Conservation (phyloP, 2,797 vertebrate genomes). For the Enteromius afrohamiltoni region DNA sequence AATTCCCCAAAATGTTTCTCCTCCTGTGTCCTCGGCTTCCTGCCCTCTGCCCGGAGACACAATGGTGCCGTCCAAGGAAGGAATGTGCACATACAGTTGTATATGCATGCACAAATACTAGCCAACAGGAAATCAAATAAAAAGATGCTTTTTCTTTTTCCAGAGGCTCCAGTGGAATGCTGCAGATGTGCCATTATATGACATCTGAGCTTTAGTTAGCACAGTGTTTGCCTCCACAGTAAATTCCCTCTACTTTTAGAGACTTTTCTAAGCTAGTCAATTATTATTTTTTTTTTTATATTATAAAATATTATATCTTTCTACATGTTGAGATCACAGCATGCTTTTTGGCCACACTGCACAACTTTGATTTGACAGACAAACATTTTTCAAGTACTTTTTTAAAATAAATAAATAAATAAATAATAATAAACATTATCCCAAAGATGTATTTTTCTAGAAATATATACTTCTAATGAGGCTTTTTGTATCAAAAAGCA, state of each 20-base stretch:
- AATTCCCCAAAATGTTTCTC: constrained; percentile 38
- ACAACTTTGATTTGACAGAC: background rate
- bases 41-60: constrained; percentile 42
- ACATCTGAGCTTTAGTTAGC: background rate
- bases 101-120: constrained; percentile 1
- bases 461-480: background rate
- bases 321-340: background rate
- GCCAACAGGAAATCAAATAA: constrained; percentile 39
- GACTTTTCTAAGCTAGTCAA: background rate
- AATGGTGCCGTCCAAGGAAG: constrained; percentile 43
- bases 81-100: background rate
- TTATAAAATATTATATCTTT: no score
- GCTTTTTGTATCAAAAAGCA: background rate
- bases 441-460: background rate
- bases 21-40: constrained; percentile 40
- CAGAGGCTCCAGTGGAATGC: constrained; percentile 17
- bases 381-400: background rate
- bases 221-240: background rate
- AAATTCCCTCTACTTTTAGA: background rate
- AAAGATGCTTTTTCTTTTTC: constrained; percentile 4
- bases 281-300: background rate
- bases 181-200: background rate
- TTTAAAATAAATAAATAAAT: background rate
- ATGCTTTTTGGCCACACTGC: background rate
- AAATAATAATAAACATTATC: background rate